Conservation (phyloP, 2,797 vertebrate species). For the Ctenochaetus hawaiiensis region DNA sequence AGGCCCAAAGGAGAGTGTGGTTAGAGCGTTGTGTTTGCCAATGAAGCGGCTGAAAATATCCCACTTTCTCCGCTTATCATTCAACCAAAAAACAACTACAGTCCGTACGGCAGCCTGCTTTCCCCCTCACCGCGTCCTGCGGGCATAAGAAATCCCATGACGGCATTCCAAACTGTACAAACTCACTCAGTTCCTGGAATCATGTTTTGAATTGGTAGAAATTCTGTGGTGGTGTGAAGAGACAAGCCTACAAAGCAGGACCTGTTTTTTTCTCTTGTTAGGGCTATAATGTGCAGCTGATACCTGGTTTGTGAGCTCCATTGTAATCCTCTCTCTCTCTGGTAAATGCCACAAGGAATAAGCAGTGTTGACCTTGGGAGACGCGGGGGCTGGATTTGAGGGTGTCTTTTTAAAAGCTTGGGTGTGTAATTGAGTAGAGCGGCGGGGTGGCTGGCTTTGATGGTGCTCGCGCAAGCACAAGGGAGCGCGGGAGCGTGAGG, state of each 20-base stretch:
- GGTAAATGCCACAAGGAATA: slow-evolving; percentile 73
- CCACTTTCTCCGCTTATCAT: slow-evolving; percentile 46
- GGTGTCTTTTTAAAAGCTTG: slow-evolving; percentile 69
- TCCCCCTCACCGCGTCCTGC: slow-evolving; percentile 48
- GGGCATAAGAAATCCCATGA: slow-evolving; percentile 67
- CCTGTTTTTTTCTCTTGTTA: slow-evolving; percentile 27
- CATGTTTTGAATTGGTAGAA: slow-evolving; percentile 48
- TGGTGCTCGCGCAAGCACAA: slow-evolving; percentile 57
- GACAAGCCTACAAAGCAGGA: slow-evolving; percentile 52
- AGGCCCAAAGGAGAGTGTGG: slow-evolving; percentile 70
- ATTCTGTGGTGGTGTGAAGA: slow-evolving; percentile 40
- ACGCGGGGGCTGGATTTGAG: slow-evolving; percentile 61
- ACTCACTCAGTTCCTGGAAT: slow-evolving; percentile 71
- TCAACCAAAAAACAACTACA: slow-evolving; percentile 49
- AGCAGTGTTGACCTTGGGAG: slow-evolving; percentile 76
- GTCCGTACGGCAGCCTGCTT: slow-evolving; percentile 62
- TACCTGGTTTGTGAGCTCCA: slow-evolving; percentile 52
- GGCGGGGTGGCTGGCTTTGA: slow-evolving; percentile 73
- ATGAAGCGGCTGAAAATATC: slow-evolving; percentile 65
- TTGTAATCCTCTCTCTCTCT: slow-evolving; percentile 69
- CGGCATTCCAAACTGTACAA: slow-evolving; percentile 62
- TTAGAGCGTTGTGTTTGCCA: slow-evolving; percentile 54
- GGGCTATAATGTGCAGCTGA: slow-evolving; percentile 52
- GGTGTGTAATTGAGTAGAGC: slow-evolving; percentile 78
- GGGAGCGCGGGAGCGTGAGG: slow-evolving; percentile 18